Evolutionary conservation across 2,888 invertebrate genomes (phyloP).

Genomic region (Dermolepida albohirtum): DNA sequence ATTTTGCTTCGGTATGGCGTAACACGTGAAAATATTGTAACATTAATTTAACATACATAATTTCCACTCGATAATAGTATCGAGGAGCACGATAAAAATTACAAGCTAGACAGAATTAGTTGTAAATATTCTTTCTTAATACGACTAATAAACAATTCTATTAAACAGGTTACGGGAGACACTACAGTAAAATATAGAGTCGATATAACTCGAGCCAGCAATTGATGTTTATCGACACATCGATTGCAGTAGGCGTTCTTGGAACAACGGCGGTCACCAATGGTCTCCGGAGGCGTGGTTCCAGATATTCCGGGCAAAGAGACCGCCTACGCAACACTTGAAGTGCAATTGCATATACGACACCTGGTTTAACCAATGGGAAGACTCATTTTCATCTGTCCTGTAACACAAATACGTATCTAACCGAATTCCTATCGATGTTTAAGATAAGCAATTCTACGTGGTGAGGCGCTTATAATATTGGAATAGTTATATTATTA

Average conservation of each 20-base stretch:
- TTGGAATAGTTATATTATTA: neutral
- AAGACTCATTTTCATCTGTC: constrained; percentile 9
- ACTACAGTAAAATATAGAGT: neutral
- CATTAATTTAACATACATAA: too few relatives aligned
- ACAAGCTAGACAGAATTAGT: too few relatives aligned
- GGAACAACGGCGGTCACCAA: constrained; percentile 16
- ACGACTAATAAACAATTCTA: neutral
- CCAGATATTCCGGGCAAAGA: constrained; percentile 10
- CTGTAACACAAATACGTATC: constrained; percentile 3
- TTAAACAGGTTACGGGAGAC: neutral
- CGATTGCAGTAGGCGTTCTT: constrained; percentile 18
- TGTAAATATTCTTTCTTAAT: too few relatives aligned
- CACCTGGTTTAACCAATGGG: constrained; percentile 27
- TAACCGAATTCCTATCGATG: constrained; percentile 17
- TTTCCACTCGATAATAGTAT: too few relatives aligned
- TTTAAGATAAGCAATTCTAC: constrained; percentile 8
- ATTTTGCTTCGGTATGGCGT: too few relatives aligned
- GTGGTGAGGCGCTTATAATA: constrained; percentile 8
- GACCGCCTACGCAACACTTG: constrained; percentile 32
- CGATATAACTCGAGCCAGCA: constrained; percentile 3
- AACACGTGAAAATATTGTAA: too few relatives aligned
- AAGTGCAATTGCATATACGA: constrained; percentile 29
- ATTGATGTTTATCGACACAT: constrained; percentile 30
- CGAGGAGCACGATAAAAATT: too few relatives aligned
- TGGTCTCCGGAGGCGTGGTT: constrained; percentile 26